Evolutionary conservation across 2,113 vertebrate species (phyloP).

Genomic region (Platysternon megacephalum): DNA sequence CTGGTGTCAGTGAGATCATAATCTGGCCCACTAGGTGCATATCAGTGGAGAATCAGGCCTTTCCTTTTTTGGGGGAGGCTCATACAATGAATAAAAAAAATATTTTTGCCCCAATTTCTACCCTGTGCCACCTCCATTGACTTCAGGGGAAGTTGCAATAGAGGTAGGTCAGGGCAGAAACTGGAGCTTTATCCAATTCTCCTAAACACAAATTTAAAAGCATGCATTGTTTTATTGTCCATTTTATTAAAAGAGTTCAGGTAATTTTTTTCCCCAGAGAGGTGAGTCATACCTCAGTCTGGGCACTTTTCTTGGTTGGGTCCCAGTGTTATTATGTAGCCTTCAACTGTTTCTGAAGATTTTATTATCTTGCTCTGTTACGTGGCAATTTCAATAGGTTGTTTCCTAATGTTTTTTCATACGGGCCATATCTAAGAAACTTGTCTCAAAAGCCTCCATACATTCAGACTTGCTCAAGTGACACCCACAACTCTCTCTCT

Average conservation of each 20-base stretch:
- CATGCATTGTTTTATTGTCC: background rate
- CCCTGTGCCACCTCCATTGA: background rate
- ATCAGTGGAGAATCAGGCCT: background rate
- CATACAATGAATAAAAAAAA: background rate
- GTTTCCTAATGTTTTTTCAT: background rate
- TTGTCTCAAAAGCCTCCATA: background rate
- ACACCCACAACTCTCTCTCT: background rate
- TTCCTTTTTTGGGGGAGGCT: background rate
- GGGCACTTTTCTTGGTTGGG: background rate
- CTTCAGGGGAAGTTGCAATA: background rate
- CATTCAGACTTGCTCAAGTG: background rate
- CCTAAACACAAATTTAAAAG: background rate
- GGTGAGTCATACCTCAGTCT: rapidly evolving
- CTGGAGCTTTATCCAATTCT: background rate
- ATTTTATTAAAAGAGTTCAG: background rate
- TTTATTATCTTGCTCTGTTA: background rate
- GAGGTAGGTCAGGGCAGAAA: background rate
- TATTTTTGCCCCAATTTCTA: background rate
- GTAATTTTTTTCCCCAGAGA: background rate
- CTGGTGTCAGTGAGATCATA: background rate
- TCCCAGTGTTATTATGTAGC: background rate
- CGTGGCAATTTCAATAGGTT: background rate
- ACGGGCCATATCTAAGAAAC: background rate
- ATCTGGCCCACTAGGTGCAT: background rate
- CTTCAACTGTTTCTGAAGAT: background rate